phyloP scores from a whole-genome alignment of 30 jellyfish, hydroid and myxozoan species.

The Aurelia coerulea region DNA sequence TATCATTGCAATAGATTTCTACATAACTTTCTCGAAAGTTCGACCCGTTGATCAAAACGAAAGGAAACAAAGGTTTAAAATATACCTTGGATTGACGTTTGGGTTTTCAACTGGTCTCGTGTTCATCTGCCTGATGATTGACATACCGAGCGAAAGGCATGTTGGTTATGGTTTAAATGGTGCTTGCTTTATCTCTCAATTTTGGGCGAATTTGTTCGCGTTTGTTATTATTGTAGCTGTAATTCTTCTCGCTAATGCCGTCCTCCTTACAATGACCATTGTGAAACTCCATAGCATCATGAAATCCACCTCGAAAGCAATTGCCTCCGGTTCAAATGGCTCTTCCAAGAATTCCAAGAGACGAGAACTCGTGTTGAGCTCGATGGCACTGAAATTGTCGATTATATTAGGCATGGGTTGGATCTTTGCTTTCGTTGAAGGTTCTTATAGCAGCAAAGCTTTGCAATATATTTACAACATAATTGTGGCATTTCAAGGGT shows the following conservation, averaged over 20 bases:
- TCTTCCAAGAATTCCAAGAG: neutral
- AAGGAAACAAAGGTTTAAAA: slow-evolving; percentile 12
- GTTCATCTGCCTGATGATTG: slow-evolving; percentile 49
- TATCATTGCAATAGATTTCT: slow-evolving; percentile 30
- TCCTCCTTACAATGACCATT: slow-evolving; percentile 26
- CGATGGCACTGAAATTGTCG: slow-evolving; percentile 50
- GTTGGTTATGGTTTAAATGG: slow-evolving; percentile 57
- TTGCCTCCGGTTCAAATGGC: neutral
- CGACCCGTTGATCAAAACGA: slow-evolving; percentile 7
- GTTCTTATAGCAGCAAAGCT: slow-evolving; percentile 26
- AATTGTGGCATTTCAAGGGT: slow-evolving; percentile 39
- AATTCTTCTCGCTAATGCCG: slow-evolving; percentile 31
- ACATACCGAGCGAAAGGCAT: slow-evolving; percentile 35
- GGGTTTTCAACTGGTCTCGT: neutral
- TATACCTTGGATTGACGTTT: slow-evolving; percentile 17
- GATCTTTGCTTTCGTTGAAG: slow-evolving; percentile 53
- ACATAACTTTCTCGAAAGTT: slow-evolving; percentile 36
- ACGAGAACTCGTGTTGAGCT: slow-evolving; percentile 23
- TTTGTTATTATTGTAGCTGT: slow-evolving; percentile 38
- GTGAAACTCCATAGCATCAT: neutral
- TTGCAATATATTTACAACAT: slow-evolving; percentile 36
- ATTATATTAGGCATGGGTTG: slow-evolving; percentile 61
- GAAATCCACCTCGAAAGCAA: slow-evolving; percentile 5
- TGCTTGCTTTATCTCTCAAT: slow-evolving; percentile 31
- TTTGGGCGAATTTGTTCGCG: slow-evolving; percentile 65